A percentile compares a stretch with the other conserved stretches of the same genome.
Conservation (phyloP, 2,888 invertebrate genomes). For the Serripes groenlandicus region DNA sequence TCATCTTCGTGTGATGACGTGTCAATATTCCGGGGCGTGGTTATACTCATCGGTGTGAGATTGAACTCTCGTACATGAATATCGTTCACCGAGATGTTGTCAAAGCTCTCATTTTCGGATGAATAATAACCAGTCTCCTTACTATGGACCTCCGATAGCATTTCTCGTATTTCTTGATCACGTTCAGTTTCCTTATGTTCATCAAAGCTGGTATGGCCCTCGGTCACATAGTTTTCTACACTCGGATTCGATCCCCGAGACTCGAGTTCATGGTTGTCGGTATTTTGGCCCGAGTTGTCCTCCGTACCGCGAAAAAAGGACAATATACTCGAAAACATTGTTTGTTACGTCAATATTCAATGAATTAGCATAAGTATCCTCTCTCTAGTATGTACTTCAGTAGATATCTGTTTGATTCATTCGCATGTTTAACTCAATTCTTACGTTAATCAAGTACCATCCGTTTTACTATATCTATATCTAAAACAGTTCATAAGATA, state of each 20-base stretch:
- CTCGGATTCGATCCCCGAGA: neutral
- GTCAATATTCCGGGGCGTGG: neutral
- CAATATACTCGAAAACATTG: conserved; percentile 16
- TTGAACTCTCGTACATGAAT: conserved; percentile 12
- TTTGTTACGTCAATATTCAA: too few species aligned
- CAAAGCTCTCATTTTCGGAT: conserved; percentile 56
- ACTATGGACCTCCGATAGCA: conserved; percentile 44
- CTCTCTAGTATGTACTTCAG: too few species aligned
- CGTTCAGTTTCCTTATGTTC: neutral
- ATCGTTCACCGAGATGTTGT: conserved; percentile 45
- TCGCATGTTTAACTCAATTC: too few species aligned
- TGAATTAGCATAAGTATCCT: too few species aligned
- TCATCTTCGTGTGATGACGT: neutral
- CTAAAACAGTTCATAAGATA: too few species aligned
- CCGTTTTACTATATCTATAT: too few species aligned
- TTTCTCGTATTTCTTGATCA: conserved; percentile 29
- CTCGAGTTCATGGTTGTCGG: conserved; percentile 23
- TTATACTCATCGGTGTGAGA: conserved; percentile 2
- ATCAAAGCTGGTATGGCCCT: conserved; percentile 2
- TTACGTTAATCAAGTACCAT: too few species aligned
- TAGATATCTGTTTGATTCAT: too few species aligned
- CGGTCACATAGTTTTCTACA: neutral
- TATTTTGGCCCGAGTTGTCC: conserved; percentile 13
- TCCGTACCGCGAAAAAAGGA: conserved; percentile 38
- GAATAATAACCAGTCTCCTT: conserved; percentile 45